Conservation (phyloP, 1,140 invertebrate species). For the Macrosteles quadrilineatus region DNA sequence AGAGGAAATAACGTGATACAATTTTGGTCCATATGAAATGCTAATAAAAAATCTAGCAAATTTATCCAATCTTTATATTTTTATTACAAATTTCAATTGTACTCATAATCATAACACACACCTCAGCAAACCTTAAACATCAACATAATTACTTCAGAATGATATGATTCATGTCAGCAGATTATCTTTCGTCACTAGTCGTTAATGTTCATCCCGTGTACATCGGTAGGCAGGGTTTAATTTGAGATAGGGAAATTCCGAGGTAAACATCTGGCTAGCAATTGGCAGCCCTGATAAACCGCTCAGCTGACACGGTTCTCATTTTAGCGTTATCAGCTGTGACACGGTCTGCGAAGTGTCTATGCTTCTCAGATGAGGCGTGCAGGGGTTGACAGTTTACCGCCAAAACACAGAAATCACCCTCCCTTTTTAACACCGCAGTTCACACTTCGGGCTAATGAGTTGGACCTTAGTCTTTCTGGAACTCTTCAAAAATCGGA, state of each 20-base stretch:
- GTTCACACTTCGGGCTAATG: conserved; percentile 14
- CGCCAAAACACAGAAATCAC: neutral
- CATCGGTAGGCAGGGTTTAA: too few species aligned
- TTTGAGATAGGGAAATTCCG: neutral
- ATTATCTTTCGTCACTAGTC: too few species aligned
- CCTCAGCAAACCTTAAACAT: too few species aligned
- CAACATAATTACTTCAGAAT: too few species aligned
- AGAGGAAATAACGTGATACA: too few species aligned
- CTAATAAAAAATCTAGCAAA: too few species aligned
- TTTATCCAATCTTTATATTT: too few species aligned
- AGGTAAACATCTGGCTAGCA: conserved; percentile 13
- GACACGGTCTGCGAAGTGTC: neutral
- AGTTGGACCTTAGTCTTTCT: neutral
- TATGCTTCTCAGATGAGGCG: neutral
- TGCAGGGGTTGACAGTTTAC: neutral
- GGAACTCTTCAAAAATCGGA: neutral
- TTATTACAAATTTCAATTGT: too few species aligned
- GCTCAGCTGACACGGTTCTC: conserved; percentile 15
- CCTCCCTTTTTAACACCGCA: neutral
- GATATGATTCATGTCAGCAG: too few species aligned
- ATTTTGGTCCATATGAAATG: too few species aligned
- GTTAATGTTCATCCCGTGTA: too few species aligned
- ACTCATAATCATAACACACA: too few species aligned
- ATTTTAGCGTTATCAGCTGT: conserved; percentile 18
- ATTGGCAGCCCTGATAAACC: conserved; percentile 9